These are phyloP conservation scores for Coenonympha arcania DNA, from an alignment of 2,888 invertebrate species.

Conservation along the genomic window DNA sequence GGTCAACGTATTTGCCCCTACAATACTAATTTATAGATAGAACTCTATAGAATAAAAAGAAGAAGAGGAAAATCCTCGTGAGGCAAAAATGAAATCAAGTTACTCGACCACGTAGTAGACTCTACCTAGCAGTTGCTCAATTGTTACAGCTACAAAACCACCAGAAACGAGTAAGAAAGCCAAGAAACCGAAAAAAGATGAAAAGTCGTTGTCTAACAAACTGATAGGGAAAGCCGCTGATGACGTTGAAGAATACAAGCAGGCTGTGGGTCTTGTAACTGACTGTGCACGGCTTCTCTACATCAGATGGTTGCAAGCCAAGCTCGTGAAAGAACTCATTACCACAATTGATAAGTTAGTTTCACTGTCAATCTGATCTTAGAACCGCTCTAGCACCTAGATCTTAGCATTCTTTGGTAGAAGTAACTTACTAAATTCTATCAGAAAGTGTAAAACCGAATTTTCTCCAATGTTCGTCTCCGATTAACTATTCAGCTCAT, in stretches of 20 bases:
- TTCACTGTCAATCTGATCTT: not conserved
- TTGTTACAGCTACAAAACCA: not conserved
- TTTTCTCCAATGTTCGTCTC: too few species aligned
- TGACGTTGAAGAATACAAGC: conserved; percentile 44
- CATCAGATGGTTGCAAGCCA: conserved; percentile 54
- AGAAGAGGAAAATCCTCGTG: too few species aligned
- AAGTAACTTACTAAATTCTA: too few species aligned
- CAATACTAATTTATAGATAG: too few species aligned
- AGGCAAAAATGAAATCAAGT: too few species aligned
- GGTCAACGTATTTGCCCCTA: too few species aligned
- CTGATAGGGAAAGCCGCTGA: conserved; percentile 33
- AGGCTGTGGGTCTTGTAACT: conserved; percentile 44
- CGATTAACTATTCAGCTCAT: too few species aligned
- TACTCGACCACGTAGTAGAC: too few species aligned
- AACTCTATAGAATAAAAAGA: too few species aligned
- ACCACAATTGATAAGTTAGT: conserved; percentile 45
- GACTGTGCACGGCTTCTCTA: conserved; percentile 51
- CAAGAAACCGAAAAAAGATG: conserved; percentile 38
- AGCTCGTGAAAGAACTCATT: conserved; percentile 47
- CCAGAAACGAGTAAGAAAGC: conserved; percentile 30
- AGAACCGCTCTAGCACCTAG: too few species aligned
- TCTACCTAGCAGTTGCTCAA: not conserved
- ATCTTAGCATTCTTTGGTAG: too few species aligned
- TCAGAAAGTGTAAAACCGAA: too few species aligned
- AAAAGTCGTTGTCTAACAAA: conserved; percentile 31